phyloP scores from a whole-genome alignment of 1,140 invertebrate species.

The Sitobion miscanthi region DNA sequence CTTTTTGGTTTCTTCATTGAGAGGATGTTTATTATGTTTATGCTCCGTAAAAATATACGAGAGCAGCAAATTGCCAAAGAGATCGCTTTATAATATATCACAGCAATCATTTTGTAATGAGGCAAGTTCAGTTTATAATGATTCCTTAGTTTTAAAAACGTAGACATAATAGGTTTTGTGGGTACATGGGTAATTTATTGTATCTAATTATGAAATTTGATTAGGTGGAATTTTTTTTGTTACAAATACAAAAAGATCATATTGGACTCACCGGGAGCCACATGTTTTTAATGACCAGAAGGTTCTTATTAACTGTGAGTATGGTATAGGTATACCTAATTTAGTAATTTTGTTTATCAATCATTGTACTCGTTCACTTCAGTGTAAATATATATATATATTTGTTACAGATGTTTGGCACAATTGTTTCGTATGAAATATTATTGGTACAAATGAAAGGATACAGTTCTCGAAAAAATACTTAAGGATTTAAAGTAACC shows the following conservation, averaged over 20 bases:
- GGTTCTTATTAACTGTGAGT: slow-evolving; percentile 58
- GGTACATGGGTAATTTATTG: neutral
- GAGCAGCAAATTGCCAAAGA: slow-evolving; percentile 53
- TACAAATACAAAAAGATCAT: slow-evolving; percentile 56
- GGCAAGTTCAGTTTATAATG: slow-evolving; percentile 43
- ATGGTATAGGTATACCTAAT: neutral
- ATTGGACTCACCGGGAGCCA: slow-evolving; percentile 57
- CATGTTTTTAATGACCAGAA: slow-evolving; percentile 58
- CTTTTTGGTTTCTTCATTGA: slow-evolving; percentile 50
- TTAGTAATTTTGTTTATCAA: neutral
- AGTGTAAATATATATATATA: neutral
- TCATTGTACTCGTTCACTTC: neutral
- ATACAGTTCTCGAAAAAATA: slow-evolving; percentile 43
- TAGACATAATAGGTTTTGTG: neutral
- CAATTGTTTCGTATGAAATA: slow-evolving; percentile 58
- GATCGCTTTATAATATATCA: slow-evolving; percentile 51
- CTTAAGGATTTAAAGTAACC: slow-evolving; percentile 5
- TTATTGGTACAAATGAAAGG: slow-evolving; percentile 57
- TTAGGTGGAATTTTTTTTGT: slow-evolving; percentile 57
- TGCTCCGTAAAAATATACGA: slow-evolving; percentile 56
- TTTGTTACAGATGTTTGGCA: slow-evolving; percentile 58
- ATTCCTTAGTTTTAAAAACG: neutral
- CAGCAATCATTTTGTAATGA: slow-evolving; percentile 57
- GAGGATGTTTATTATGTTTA: slow-evolving; percentile 54
- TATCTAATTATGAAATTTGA: neutral